phyloP scores from a whole-genome alignment of 2,888 invertebrate species.

The Cenopis cana region DNA sequence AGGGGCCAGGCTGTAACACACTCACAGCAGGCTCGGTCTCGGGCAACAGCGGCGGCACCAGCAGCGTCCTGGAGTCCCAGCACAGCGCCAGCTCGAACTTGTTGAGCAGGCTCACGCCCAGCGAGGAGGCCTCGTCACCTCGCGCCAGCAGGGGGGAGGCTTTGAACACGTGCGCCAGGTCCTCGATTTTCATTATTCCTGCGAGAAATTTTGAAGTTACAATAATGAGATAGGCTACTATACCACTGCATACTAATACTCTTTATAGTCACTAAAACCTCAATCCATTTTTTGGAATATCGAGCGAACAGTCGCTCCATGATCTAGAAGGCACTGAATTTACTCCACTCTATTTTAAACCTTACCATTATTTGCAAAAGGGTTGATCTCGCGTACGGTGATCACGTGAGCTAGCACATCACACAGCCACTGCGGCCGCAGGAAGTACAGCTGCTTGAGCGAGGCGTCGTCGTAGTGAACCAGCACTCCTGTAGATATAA shows the following conservation, averaged over 20 bases:
- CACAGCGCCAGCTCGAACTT: conserved; percentile 99
- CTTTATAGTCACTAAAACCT: too few relatives aligned
- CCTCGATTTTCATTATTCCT: conserved; percentile 97
- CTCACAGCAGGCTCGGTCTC: conserved; percentile 72
- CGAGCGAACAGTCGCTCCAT: too few relatives aligned
- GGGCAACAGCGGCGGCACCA: conserved; percentile 96
- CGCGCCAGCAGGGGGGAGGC: conserved; percentile 90
- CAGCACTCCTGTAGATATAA: conserved; percentile 89
- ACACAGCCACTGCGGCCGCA: conserved; percentile 99
- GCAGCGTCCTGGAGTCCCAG: conserved; percentile 96
- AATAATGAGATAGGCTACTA: not conserved
- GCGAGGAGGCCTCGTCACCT: conserved; percentile 87
- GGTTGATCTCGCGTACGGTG: conserved; percentile 98
- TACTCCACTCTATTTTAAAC: too few relatives aligned
- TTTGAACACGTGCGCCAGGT: conserved; percentile 96
- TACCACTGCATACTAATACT: too few relatives aligned
- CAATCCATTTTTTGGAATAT: too few relatives aligned
- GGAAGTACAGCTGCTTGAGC: conserved; percentile 96
- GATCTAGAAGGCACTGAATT: too few relatives aligned
- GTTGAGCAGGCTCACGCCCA: conserved; percentile 95
- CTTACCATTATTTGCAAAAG: conserved; percentile 93
- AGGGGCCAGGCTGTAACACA: conserved; percentile 50
- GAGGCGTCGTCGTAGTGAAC: conserved; percentile 98
- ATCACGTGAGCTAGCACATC: conserved; percentile 99
- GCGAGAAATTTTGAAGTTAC: conserved; percentile 6